Conservation (phyloP, 2,797 vertebrate genomes). For the Nasua narica region DNA sequence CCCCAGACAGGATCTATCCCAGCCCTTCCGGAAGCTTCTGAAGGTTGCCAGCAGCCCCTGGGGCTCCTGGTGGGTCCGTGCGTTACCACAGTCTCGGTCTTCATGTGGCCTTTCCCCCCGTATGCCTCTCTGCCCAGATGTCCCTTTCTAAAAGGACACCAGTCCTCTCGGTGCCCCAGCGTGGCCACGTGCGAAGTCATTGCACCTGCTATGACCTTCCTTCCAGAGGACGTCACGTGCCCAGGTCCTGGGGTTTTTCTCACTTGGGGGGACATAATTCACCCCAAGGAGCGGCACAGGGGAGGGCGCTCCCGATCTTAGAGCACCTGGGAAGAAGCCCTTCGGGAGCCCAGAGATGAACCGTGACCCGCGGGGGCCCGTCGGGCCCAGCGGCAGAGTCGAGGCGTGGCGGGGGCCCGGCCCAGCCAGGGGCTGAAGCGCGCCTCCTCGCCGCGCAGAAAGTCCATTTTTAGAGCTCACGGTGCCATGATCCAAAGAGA, state of each 20-base stretch:
- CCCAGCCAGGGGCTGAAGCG: fast-evolving
- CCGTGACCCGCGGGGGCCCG: background rate
- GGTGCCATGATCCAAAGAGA: background rate
- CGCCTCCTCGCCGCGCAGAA: fast-evolving
- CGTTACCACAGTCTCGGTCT: background rate
- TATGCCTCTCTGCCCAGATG: background rate
- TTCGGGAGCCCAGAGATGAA: background rate
- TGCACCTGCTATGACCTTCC: background rate
- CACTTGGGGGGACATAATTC: background rate
- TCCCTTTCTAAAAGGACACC: background rate
- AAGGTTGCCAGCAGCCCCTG: fast-evolving
- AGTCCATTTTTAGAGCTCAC: background rate
- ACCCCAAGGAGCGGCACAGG: fast-evolving
- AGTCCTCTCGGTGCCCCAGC: fast-evolving
- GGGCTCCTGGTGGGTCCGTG: background rate
- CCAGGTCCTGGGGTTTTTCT: fast-evolving
- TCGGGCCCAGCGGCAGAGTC: fast-evolving
- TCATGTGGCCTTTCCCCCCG: background rate
- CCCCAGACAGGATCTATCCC: background rate
- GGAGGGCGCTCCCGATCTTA: background rate
- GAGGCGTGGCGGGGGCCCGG: fast-evolving
- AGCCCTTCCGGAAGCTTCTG: background rate
- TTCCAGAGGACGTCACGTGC: background rate
- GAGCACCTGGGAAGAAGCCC: background rate
- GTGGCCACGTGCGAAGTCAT: background rate